These are phyloP conservation scores for Muraenolepis orangiensis DNA, from an alignment of 2,797 vertebrate species.

Conservation along the genomic window DNA sequence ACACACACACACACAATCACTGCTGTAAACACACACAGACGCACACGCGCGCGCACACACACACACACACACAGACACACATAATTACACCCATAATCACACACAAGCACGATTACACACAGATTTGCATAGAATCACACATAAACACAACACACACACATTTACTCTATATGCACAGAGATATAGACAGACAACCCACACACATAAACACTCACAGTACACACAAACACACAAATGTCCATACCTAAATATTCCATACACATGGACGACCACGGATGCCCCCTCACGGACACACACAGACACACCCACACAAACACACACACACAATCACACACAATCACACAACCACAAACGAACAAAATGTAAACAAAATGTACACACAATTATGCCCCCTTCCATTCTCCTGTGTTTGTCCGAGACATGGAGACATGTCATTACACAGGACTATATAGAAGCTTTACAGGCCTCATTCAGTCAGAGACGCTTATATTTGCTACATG, in stretches of 20 bases:
- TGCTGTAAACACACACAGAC: too few relatives aligned
- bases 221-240: background rate
- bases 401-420: background rate
- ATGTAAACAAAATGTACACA: slow-evolving; percentile 1
- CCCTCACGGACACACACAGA: too few relatives aligned
- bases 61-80: too few relatives aligned
- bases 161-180: background rate
- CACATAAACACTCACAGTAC: background rate
- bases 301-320: background rate
- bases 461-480: background rate
- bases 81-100: background rate
- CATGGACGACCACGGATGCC: background rate
- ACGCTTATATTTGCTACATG: too few relatives aligned
- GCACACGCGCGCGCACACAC: too few relatives aligned
- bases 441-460: background rate
- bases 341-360: background rate
- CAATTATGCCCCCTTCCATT: background rate
- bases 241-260: background rate
- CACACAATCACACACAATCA: background rate
- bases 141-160: background rate
- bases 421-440: background rate
- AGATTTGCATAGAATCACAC: background rate
- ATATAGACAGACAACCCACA: background rate
- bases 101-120: background rate
- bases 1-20: too few relatives aligned